phyloP scores from a whole-genome alignment of 2,797 vertebrate species.

The Diplodus sargus region DNA sequence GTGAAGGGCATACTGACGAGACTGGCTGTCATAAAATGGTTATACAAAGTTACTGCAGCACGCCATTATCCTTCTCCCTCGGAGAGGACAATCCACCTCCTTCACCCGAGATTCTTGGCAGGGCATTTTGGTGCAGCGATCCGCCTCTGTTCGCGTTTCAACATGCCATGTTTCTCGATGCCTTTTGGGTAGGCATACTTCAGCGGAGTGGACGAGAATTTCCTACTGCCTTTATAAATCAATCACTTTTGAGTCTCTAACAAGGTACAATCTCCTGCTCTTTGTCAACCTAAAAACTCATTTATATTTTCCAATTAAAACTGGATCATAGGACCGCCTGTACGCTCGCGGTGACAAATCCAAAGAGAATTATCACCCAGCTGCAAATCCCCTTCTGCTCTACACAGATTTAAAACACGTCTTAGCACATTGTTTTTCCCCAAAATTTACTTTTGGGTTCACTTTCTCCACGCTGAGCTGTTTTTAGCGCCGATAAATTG shows the following conservation, averaged over 20 bases:
- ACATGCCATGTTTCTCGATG: slow-evolving; percentile 5
- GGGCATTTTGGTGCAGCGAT: slow-evolving; percentile 23
- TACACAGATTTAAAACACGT: not conserved
- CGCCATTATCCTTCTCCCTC: slow-evolving; percentile 44
- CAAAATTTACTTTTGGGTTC: not conserved
- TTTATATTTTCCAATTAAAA: not conserved
- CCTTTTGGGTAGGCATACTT: slow-evolving; percentile 2
- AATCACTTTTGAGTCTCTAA: not conserved
- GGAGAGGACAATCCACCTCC: slow-evolving; percentile 30
- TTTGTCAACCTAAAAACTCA: not conserved
- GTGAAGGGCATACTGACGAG: slow-evolving; percentile 63
- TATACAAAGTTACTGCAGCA: slow-evolving; percentile 59
- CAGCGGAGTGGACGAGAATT: not conserved
- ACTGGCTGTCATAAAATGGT: slow-evolving; percentile 54
- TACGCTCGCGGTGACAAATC: not conserved
- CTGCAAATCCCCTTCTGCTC: not conserved
- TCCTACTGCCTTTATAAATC: not conserved
- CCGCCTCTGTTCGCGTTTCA: not conserved
- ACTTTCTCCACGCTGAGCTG: not conserved
- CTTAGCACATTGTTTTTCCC: not conserved
- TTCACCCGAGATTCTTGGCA: slow-evolving; percentile 14
- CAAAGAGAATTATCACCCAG: not conserved
- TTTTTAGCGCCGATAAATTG: not conserved
- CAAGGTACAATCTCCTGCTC: not conserved
- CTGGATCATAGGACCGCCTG: not conserved